Evolutionary conservation across 2,113 vertebrate species (phyloP).

Genomic region (Myodes glareolus): DNA sequence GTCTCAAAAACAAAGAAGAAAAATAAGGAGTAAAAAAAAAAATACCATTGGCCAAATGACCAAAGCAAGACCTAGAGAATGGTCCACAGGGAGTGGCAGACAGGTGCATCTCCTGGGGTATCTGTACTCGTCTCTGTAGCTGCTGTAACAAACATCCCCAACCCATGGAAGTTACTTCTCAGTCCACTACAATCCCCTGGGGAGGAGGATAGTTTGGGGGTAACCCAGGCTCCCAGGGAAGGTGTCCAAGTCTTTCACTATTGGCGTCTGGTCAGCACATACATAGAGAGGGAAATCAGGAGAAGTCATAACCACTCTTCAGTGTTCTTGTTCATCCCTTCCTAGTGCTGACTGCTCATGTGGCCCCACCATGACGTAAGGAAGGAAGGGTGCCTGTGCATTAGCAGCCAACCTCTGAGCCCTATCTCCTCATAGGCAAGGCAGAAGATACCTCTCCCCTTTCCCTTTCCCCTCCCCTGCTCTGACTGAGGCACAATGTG

Average conservation of each 20-base stretch:
- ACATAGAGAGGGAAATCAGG: background rate
- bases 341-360: background rate
- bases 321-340: background rate
- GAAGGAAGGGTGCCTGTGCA: background rate
- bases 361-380: background rate
- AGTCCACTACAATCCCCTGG: background rate
- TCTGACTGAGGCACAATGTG: background rate
- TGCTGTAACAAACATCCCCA: background rate
- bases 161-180: background rate
- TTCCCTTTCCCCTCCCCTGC: background rate
- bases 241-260: background rate
- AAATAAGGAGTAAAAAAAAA: background rate
- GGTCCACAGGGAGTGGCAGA: background rate
- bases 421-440: background rate
- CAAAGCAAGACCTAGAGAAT: constrained; percentile 2
- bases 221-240: background rate
- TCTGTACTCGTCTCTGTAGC: background rate
- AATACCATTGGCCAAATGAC: background rate
- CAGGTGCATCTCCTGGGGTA: background rate
- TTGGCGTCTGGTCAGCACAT: background rate
- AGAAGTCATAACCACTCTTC: background rate
- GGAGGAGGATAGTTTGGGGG: background rate
- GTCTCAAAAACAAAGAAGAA: background rate
- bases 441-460: background rate
- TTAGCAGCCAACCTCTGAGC: background rate